phyloP scores from a whole-genome alignment of 2,113 vertebrate genomes.

The Neolamprologus brichardi region DNA sequence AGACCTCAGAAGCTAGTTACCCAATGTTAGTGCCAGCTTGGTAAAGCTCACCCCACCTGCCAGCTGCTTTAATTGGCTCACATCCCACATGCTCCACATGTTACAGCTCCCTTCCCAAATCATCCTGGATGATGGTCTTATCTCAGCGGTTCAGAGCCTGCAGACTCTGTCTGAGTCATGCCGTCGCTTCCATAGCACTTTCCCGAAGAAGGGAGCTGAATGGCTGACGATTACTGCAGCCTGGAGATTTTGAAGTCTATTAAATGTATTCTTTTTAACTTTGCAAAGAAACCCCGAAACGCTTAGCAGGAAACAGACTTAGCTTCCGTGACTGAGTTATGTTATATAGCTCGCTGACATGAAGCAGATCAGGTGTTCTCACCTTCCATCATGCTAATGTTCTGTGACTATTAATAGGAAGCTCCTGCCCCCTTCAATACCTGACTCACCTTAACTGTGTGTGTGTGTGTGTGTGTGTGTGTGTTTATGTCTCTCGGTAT shows the following conservation, averaged over 20 bases:
- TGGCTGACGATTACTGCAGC: not conserved
- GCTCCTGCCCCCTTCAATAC: slow-evolving; percentile 1
- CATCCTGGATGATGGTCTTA: not conserved
- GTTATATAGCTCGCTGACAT: not conserved
- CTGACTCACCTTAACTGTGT: slow-evolving; percentile 9
- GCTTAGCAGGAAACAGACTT: not conserved
- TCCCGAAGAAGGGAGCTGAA: not conserved
- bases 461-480: not conserved
- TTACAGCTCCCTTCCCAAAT: not conserved
- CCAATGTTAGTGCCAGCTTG: not conserved
- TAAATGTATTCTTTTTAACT: not conserved
- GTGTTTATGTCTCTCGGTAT: not conserved
- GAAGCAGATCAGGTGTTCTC: not conserved
- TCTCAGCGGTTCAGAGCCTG: not conserved
- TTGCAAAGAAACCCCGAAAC: not conserved
- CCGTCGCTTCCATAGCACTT: not conserved
- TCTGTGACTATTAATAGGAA: slow-evolving; percentile 39
- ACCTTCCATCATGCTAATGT: slow-evolving; percentile 14
- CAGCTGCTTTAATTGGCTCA: not conserved
- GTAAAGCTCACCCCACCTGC: not conserved
- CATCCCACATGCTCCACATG: not conserved
- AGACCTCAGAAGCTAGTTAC: not conserved
- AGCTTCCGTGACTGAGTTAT: not conserved
- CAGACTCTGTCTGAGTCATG: not conserved
- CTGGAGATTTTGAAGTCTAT: not conserved